Percentiles rank a stretch among this genome's conserved stretches.
phyloP scores from a whole-genome alignment of 2,797 vertebrate species.

The Betta splendens region DNA sequence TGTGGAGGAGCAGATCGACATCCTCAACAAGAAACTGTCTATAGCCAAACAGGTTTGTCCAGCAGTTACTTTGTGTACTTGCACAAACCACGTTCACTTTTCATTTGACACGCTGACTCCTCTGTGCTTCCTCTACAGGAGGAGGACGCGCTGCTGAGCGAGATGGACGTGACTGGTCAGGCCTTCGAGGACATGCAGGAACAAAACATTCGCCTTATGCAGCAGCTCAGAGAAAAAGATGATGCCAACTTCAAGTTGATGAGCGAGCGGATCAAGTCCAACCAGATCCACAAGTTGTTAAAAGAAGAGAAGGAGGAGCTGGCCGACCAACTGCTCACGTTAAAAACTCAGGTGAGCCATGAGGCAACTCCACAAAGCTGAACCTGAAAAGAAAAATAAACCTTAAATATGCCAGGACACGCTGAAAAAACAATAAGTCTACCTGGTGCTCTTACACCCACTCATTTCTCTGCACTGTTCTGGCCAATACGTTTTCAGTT shows the following conservation, averaged over 20 bases:
- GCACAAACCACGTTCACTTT: too few species aligned
- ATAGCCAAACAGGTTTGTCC: slow-evolving; percentile 91
- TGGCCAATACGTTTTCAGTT: too few species aligned
- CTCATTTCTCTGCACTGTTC: too few species aligned
- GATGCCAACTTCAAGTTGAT: slow-evolving; percentile 96
- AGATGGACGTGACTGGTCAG: slow-evolving; percentile 94
- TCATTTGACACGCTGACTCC: not conserved
- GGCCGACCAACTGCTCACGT: slow-evolving; percentile 90
- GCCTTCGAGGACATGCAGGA: slow-evolving; percentile 98
- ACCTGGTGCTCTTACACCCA: too few species aligned
- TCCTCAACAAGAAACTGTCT: slow-evolving; percentile 95
- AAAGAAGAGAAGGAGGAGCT: slow-evolving; percentile 94
- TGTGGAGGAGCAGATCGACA: slow-evolving; percentile 96
- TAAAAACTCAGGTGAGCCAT: slow-evolving; percentile 90
- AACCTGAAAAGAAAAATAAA: not conserved
- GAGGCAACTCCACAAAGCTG: rapidly evolving
- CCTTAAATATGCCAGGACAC: not conserved
- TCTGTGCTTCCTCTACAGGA: slow-evolving; percentile 84
- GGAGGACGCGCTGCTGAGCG: slow-evolving; percentile 89
- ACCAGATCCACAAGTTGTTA: slow-evolving; percentile 94
- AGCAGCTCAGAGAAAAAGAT: slow-evolving; percentile 93
- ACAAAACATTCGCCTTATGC: slow-evolving; percentile 92
- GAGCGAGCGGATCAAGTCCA: slow-evolving; percentile 95
- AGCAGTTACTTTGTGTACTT: not conserved
- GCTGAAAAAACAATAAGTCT: too few species aligned